Base-by-base conservation (phyloP, 2,797 vertebrate genomes). In the Rhincodon typus region DNA sequence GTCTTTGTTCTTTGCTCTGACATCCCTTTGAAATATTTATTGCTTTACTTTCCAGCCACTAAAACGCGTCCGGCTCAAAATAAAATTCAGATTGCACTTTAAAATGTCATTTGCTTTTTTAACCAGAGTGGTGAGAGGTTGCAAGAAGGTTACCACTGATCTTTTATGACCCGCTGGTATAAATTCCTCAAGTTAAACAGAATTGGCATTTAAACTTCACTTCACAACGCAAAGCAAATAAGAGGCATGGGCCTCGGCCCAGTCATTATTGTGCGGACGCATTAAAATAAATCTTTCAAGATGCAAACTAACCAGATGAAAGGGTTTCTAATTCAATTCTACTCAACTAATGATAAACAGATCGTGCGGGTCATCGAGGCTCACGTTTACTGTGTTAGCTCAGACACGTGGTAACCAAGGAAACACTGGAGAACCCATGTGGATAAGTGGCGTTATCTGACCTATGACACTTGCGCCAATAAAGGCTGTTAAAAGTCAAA, bases 231-330 rank as follows among this genome's bases (percentile, higher is more conserved):
- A 70, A 74, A 95, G 42, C 42, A 95, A 69, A 34, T 95, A 77
- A 95, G 50, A 21, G 77, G 70, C 70, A 27, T 19, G 38, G 90
- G 90, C 10, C 30, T 50, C 34, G 27, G 72, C 57, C 46, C 74
- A 95, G 42, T 95, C 70, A 74, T 77, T 57, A 74, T 77, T 50
- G 70, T 95, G 94, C 53, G 94, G 50, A 21, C 70, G 77, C 94
- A 95, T 95, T 57, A 72, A 30, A 53, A 95, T 77, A 95, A 95
- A 77, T 77, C 94, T 46, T 95, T 53, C 94, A 95, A 95, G 70
- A 95, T 77, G 46, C 53, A 70, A 95, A 95, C 53, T 95, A 57
- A 53, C 42, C 34, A 42, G 50, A 72, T 95, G 94, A 95, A 77
- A 95, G 42, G 46, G 2, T 74, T 95, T 72, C 42, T 77, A 95